These are phyloP conservation scores for Leptarthrus brevirostris DNA, from an alignment of 2,888 invertebrate species.

Conservation along the genomic window DNA sequence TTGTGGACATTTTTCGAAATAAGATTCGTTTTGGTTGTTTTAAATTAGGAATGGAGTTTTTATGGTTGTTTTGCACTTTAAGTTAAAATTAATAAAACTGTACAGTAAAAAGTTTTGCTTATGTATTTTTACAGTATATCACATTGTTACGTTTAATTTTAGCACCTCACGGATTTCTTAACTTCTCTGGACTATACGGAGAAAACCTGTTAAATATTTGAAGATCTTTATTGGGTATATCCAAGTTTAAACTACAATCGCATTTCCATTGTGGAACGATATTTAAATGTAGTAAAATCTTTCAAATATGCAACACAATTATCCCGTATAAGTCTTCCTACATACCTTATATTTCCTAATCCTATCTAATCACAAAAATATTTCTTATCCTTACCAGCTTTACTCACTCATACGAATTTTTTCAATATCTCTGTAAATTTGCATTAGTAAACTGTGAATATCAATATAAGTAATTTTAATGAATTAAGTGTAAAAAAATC, in stretches of 20 bases:
- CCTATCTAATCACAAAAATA: conserved; percentile 53
- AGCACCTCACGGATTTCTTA: conserved; percentile 62
- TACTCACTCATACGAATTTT: conserved; percentile 38
- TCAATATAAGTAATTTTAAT: no score
- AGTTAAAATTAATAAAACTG: conserved; percentile 13
- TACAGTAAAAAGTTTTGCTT: conserved; percentile 25
- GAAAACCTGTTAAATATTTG: not conserved
- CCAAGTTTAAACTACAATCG: no score
- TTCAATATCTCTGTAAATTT: conserved; percentile 13
- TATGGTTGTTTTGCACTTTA: conserved; percentile 20
- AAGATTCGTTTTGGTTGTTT: not conserved
- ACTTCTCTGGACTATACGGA: conserved; percentile 47
- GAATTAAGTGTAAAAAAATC: no score
- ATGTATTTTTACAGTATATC: conserved; percentile 60
- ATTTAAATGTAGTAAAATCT: no score
- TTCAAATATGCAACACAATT: no score
- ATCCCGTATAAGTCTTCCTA: not conserved
- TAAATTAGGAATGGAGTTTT: conserved; percentile 38
- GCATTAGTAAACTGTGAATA: not conserved
- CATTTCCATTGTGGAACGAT: no score
- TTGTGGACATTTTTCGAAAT: conserved; percentile 5
- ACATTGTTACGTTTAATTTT: conserved; percentile 68
- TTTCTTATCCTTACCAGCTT: conserved; percentile 49
- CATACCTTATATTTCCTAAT: conserved; percentile 31
- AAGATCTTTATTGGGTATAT: no score